These are phyloP conservation scores for Synaphobranchus kaupii DNA, from an alignment of 2,797 vertebrate species.

Conservation along the genomic window DNA sequence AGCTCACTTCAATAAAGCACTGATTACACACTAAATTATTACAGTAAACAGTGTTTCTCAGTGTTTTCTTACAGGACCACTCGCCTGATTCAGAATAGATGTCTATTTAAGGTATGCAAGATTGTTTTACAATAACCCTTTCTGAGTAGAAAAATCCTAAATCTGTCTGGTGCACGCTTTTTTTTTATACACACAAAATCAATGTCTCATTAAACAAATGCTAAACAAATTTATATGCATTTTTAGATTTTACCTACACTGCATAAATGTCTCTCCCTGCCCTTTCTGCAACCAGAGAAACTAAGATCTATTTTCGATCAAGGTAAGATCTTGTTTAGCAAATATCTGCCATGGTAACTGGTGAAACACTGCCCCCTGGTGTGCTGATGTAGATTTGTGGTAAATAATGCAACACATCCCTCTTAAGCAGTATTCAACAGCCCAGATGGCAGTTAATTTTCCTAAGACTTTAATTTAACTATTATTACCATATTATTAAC, in stretches of 20 bases:
- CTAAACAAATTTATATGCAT: background rate
- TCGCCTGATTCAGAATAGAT: background rate
- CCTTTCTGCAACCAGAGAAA: background rate
- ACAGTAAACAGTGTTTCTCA: background rate
- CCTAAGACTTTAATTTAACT: background rate
- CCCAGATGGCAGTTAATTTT: background rate
- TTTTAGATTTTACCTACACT: background rate
- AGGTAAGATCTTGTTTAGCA: background rate
- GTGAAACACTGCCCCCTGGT: conserved; percentile 31
- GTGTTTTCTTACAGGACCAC: background rate
- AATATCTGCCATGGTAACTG: background rate
- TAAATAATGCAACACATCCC: background rate
- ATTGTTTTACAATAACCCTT: background rate
- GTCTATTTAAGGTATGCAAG: too few relatives aligned
- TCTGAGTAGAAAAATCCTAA: background rate
- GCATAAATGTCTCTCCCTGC: background rate
- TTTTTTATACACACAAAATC: background rate
- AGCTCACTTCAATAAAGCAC: background rate
- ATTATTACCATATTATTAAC: background rate
- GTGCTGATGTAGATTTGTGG: conserved; percentile 2
- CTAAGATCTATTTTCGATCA: background rate
- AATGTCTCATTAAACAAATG: background rate
- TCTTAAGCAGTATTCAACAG: background rate
- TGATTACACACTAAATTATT: background rate
- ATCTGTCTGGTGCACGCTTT: background rate